Conservation (phyloP, 2,797 vertebrate genomes). For the Parauchenoglanis ngamensis region DNA sequence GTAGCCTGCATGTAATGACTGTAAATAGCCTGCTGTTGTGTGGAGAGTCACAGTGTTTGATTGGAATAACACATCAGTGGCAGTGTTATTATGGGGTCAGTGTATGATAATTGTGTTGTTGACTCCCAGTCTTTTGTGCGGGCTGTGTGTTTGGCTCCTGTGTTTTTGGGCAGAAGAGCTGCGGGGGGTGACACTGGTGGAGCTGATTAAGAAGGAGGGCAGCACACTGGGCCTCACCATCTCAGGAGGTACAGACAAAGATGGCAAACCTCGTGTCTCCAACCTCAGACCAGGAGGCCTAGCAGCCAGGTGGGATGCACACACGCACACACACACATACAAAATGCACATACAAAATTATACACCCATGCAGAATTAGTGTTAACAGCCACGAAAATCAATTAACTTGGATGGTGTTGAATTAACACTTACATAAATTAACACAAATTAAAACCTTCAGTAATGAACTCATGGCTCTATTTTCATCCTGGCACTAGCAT, state of each 20-base stretch:
- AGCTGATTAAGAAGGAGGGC: slow-evolving; percentile 95
- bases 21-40: slow-evolving; percentile 11
- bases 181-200: slow-evolving; percentile 91
- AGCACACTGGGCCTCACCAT: slow-evolving; percentile 95
- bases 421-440: not conserved
- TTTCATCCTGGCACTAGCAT: slow-evolving; percentile 6
- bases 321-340: not conserved
- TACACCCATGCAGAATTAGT: not conserved
- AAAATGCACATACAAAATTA: not conserved
- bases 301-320: slow-evolving; percentile 85
- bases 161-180: slow-evolving; percentile 86
- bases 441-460: not conserved
- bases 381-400: not conserved
- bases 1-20: not conserved
- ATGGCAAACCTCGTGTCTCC: slow-evolving; percentile 93
- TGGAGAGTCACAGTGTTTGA: not conserved
- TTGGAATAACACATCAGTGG: not conserved
- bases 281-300: slow-evolving; percentile 91
- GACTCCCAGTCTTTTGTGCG: not conserved
- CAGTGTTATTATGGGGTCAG: not conserved
- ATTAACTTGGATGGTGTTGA: not conserved
- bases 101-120: slow-evolving; percentile 39
- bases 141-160: slow-evolving; percentile 38
- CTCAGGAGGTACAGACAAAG: slow-evolving; percentile 96
- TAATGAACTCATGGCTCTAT: not conserved